Conservation (phyloP, 2,888 invertebrate genomes). For the Campoplex nolae region DNA sequence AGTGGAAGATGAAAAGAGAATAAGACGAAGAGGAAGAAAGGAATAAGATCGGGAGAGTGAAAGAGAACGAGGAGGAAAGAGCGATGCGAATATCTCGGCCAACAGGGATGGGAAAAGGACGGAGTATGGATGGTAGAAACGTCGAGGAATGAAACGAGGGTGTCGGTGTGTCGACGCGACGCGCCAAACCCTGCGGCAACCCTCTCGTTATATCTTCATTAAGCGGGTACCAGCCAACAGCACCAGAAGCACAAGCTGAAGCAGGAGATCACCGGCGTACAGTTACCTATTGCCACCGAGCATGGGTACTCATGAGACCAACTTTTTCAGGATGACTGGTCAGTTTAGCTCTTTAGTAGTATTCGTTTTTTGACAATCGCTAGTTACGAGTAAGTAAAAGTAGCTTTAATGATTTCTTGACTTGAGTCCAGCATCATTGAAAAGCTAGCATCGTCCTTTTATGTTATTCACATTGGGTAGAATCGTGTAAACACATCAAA, state of each 20-base stretch:
- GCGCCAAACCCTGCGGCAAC: constrained; percentile 76
- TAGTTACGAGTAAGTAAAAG: not conserved
- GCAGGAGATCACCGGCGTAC: constrained; percentile 51
- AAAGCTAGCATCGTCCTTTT: not conserved
- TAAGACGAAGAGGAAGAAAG: constrained; percentile 8
- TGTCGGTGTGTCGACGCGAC: constrained; percentile 76
- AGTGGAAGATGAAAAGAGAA: constrained; percentile 15
- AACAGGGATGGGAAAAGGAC: constrained; percentile 28
- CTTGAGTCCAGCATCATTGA: not conserved
- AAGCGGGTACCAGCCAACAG: constrained; percentile 71
- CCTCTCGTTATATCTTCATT: constrained; percentile 83
- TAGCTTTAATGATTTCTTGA: not conserved
- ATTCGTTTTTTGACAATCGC: not conserved
- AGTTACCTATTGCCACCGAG: constrained; percentile 42
- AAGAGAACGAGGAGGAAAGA: constrained; percentile 29
- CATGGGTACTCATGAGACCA: constrained; percentile 38
- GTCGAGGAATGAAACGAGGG: constrained; percentile 68
- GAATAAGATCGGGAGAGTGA: constrained; percentile 13
- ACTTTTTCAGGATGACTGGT: constrained; percentile 22
- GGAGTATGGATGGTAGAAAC: constrained; percentile 47
- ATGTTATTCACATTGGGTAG: not conserved
- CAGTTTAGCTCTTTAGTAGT: not conserved
- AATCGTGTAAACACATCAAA: not conserved
- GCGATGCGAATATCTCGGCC: constrained; percentile 3
- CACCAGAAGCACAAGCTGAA: constrained; percentile 73